Conservation (phyloP, 53 echinoderm and acorn worm species). For the Arbacia lixula region DNA sequence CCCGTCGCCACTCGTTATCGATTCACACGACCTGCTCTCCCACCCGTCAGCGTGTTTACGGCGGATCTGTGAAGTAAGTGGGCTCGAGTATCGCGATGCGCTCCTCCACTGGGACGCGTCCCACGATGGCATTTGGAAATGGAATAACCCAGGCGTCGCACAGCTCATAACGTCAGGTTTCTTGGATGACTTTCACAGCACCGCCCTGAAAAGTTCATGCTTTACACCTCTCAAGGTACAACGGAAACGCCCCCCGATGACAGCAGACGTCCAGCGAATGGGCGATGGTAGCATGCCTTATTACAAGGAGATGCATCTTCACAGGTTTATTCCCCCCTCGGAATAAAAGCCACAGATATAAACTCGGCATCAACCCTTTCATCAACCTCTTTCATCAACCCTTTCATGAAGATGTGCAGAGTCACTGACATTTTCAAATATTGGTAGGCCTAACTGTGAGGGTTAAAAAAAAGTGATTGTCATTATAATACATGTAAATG, state of each 20-base stretch:
- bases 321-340: conserved; percentile 16
- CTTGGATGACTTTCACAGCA: conserved; percentile 3
- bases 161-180: not conserved
- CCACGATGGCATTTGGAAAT: not conserved
- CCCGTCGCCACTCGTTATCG: conserved; percentile 20
- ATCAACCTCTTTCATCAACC: no score
- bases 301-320: conserved; percentile 24
- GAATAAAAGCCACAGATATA: no score
- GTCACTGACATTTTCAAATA: no score
- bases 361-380: no score
- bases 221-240: not conserved
- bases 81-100: conserved; percentile 17
- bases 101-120: conserved; percentile 17
- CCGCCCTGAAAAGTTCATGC: not conserved
- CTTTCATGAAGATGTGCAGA: no score
- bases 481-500: no score
- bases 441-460: no score
- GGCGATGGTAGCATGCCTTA: not conserved
- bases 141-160: not conserved
- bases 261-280: not conserved
- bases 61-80: conserved; percentile 20
- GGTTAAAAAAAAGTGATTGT: no score
- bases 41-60: conserved; percentile 17
- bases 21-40: conserved; percentile 2
- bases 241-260: no score